Conservation (phyloP, 2,113 vertebrate species). For the Trinectes maculatus region DNA sequence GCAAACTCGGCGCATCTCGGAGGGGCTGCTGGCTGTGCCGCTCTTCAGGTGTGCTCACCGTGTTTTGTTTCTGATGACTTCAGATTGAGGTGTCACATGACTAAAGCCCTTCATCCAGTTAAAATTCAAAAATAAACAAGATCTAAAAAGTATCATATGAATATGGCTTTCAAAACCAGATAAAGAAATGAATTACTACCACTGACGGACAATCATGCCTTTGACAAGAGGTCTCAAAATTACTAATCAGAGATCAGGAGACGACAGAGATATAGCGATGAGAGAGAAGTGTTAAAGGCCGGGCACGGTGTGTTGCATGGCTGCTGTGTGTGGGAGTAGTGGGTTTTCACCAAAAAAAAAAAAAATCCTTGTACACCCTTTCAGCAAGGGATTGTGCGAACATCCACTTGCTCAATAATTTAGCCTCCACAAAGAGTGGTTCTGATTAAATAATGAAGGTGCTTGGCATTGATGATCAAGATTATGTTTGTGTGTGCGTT, state of each 20-base stretch:
- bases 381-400: slow-evolving; percentile 79
- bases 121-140: neutral
- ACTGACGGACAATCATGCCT: neutral
- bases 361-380: slow-evolving; percentile 71
- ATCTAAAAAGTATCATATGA: neutral
- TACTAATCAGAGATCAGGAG: slow-evolving; percentile 31
- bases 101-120: too few species aligned
- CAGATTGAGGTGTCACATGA: too few species aligned
- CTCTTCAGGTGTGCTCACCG: too few species aligned
- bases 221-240: neutral
- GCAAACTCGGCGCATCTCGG: too few species aligned
- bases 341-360: slow-evolving; percentile 66
- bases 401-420: slow-evolving; percentile 81
- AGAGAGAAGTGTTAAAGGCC: slow-evolving; percentile 27
- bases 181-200: neutral
- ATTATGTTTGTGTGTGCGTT: slow-evolving; percentile 36
- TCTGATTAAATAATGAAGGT: slow-evolving; percentile 82
- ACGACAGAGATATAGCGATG: slow-evolving; percentile 7
- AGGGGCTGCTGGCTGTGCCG: too few species aligned
- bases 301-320: slow-evolving; percentile 18
- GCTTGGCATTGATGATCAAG: slow-evolving; percentile 70
- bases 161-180: neutral
- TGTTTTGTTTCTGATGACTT: too few species aligned
- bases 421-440: slow-evolving; percentile 75
- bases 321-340: slow-evolving; percentile 46